phyloP scores from a whole-genome alignment of 1,140 invertebrate genomes.

The Neodiprion lecontei region DNA sequence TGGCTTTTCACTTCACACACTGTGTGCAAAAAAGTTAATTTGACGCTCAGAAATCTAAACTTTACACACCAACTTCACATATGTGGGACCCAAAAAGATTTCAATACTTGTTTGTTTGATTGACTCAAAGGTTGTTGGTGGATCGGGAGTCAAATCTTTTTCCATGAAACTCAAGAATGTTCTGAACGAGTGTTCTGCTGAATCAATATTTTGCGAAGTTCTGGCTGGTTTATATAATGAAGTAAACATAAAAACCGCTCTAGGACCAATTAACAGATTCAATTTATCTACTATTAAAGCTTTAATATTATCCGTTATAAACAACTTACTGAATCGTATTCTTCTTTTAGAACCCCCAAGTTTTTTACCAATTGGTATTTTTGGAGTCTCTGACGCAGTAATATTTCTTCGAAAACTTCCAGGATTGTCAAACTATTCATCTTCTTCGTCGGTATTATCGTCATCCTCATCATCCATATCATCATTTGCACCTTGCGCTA shows the following conservation, averaged over 20 bases:
- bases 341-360: not conserved
- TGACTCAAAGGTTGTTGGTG: too few relatives aligned
- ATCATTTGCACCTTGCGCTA: not conserved
- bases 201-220: too few relatives aligned
- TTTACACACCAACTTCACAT: too few relatives aligned
- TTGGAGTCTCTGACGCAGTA: not conserved
- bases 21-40: too few relatives aligned
- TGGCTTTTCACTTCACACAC: too few relatives aligned
- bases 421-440: not conserved
- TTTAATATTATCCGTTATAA: not conserved
- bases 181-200: too few relatives aligned
- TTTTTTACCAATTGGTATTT: not conserved
- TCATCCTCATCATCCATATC: not conserved
- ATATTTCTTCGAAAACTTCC: not conserved
- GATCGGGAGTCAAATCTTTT: too few relatives aligned
- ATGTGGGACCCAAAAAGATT: too few relatives aligned
- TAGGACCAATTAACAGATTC: not conserved
- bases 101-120: too few relatives aligned
- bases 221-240: not conserved
- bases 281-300: not conserved
- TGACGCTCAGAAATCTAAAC: too few relatives aligned
- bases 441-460: not conserved
- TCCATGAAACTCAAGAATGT: too few relatives aligned
- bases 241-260: not conserved
- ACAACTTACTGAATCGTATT: conserved; percentile 1